Conservation (phyloP, 2,113 vertebrate genomes). For the Zosterops borbonicus region DNA sequence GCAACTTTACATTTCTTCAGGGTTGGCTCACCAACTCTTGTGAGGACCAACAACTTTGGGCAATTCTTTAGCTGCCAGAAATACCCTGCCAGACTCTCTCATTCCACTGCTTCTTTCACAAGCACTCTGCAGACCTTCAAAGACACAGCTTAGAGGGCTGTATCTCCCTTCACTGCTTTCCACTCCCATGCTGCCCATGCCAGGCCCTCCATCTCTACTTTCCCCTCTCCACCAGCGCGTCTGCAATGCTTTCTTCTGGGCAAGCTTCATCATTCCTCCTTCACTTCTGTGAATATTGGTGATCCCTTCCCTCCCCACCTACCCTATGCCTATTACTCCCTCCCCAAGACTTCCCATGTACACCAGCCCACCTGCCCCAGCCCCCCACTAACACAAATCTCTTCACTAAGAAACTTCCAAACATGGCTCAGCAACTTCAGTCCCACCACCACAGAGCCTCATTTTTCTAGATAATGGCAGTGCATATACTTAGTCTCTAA, state of each 20-base stretch:
- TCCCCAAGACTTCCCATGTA: not conserved
- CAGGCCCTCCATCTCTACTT: not conserved
- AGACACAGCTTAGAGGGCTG: not conserved
- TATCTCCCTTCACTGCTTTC: not conserved
- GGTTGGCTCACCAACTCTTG: rapidly evolving
- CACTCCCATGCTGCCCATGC: rapidly evolving
- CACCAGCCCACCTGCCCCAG: not conserved
- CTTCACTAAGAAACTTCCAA: not conserved
- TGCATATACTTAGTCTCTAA: not conserved
- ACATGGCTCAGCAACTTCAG: not conserved
- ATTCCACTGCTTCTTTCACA: not conserved
- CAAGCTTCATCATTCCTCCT: not conserved
- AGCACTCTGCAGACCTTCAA: not conserved
- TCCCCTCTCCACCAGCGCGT: not conserved
- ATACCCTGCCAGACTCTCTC: not conserved
- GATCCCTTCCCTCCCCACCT: not conserved
- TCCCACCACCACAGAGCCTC: not conserved
- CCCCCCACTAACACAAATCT: not conserved
- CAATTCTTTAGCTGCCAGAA: not conserved
- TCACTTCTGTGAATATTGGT: not conserved
- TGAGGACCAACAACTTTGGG: rapidly evolving
- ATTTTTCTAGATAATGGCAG: not conserved
- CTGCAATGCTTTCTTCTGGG: not conserved
- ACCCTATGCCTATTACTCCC: not conserved
- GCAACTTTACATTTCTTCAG: not conserved